phyloP scores from a whole-genome alignment of 2,888 invertebrate species.

The Pelosia muscerda region DNA sequence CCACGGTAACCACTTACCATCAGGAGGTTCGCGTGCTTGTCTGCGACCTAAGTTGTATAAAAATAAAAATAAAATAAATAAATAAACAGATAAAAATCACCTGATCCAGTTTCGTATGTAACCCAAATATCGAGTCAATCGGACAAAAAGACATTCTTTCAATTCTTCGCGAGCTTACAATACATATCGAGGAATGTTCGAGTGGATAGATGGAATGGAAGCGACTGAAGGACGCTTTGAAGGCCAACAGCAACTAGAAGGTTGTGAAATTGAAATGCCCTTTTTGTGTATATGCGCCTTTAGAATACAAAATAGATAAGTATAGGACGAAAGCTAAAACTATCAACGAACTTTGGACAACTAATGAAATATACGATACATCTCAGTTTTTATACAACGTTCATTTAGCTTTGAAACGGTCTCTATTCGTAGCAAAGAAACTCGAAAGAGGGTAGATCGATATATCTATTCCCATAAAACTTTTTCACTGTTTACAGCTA shows the following conservation, averaged over 20 bases:
- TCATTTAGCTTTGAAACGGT: not conserved
- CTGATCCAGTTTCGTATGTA: conserved; percentile 12
- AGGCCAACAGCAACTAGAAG: conserved; percentile 19
- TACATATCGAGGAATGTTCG: conserved; percentile 25
- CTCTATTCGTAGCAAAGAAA: too few species aligned
- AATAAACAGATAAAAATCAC: too few species aligned
- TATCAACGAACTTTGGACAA: not conserved
- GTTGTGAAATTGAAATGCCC: conserved; percentile 10
- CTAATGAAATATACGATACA: not conserved
- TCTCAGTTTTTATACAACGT: not conserved
- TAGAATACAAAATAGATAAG: not conserved
- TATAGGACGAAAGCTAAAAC: not conserved
- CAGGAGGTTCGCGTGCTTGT: too few species aligned
- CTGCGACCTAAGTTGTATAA: too few species aligned
- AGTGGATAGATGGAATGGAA: conserved; percentile 9
- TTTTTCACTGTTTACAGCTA: too few species aligned
- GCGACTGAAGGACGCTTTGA: conserved; percentile 20
- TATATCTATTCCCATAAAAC: too few species aligned
- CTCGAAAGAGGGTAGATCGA: too few species aligned
- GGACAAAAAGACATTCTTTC: conserved; percentile 22
- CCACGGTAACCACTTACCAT: too few species aligned
- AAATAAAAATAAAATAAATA: too few species aligned
- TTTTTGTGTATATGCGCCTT: conserved; percentile 5
- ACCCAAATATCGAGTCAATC: conserved; percentile 9
- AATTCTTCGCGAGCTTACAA: conserved; percentile 20